Percentiles rank a stretch among this genome's conserved stretches.
These are phyloP conservation scores for Sphaeramia orbicularis DNA, from an alignment of 2,797 vertebrate species.

Conservation along the genomic window DNA sequence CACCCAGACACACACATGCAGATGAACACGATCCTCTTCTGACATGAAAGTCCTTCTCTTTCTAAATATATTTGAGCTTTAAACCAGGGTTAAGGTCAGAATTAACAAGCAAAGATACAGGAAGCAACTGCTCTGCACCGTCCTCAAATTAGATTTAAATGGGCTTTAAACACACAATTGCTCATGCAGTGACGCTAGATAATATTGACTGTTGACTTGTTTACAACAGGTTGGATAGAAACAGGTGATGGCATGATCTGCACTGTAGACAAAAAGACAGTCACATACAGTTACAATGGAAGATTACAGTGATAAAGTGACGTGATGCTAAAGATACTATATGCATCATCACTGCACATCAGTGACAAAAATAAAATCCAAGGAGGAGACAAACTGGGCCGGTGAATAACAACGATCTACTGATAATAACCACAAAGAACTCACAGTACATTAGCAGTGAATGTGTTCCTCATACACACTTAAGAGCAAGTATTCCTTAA, in stretches of 20 bases:
- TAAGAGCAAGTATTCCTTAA: too few species aligned
- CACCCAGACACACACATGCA: background rate
- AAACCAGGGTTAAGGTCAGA: conserved; percentile 42
- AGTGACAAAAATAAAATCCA: too few species aligned
- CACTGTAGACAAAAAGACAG: conserved; percentile 21
- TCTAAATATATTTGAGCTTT: conserved; percentile 51
- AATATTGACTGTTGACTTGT: conserved; percentile 43
- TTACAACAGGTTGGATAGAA: conserved; percentile 24
- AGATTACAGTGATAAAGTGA: conserved; percentile 36
- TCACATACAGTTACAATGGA: conserved; percentile 2
- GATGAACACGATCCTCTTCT: background rate
- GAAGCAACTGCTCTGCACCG: conserved; percentile 47
- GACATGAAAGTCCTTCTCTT: conserved; percentile 32
- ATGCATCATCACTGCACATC: background rate
- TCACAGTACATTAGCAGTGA: too few species aligned
- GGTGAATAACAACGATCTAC: too few species aligned
- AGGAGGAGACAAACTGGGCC: too few species aligned
- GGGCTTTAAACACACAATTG: conserved; percentile 27
- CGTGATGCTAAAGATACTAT: conserved; percentile 14
- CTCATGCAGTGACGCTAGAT: conserved; percentile 15
- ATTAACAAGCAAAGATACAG: conserved; percentile 54
- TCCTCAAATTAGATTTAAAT: conserved; percentile 56
- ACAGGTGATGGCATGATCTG: conserved; percentile 54
- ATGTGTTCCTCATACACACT: too few species aligned
- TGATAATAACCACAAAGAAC: too few species aligned